Conservation (phyloP, 2,113 vertebrate species). For the Noctilio leporinus region DNA sequence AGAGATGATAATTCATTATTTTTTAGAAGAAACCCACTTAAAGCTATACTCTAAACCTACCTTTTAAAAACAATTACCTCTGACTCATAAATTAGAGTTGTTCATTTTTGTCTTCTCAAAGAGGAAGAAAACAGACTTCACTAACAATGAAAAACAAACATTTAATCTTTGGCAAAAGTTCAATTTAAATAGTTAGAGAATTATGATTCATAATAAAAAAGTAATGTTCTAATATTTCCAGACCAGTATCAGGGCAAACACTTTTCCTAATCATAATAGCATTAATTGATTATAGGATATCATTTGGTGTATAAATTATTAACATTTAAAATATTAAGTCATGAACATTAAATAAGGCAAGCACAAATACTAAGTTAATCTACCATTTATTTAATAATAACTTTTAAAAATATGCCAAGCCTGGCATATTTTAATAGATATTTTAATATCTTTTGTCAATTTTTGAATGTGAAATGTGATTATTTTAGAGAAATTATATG, state of each 20-base stretch:
- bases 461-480: background rate
- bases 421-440: background rate
- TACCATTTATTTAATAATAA: background rate
- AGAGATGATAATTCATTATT: slow-evolving; percentile 25
- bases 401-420: background rate
- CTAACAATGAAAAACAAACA: slow-evolving; percentile 28
- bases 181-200: slow-evolving; percentile 46
- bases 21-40: slow-evolving; percentile 1
- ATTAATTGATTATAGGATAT: background rate
- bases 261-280: background rate
- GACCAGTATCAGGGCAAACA: background rate
- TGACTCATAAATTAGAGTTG: slow-evolving; percentile 17
- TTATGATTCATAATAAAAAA: background rate
- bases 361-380: background rate
- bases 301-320: background rate
- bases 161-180: background rate
- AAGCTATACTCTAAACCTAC: background rate
- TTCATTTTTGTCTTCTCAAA: background rate
- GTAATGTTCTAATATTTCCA: background rate
- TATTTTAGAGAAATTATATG: background rate
- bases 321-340: background rate
- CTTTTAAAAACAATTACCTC: slow-evolving; percentile 15
- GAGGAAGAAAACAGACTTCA: background rate
- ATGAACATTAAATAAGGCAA: background rate
- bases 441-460: background rate